Evolutionary conservation across 1,140 invertebrate species (phyloP), one percentile per base, ranked within the genome.

Genomic region (Forficula auricularia): DNA sequence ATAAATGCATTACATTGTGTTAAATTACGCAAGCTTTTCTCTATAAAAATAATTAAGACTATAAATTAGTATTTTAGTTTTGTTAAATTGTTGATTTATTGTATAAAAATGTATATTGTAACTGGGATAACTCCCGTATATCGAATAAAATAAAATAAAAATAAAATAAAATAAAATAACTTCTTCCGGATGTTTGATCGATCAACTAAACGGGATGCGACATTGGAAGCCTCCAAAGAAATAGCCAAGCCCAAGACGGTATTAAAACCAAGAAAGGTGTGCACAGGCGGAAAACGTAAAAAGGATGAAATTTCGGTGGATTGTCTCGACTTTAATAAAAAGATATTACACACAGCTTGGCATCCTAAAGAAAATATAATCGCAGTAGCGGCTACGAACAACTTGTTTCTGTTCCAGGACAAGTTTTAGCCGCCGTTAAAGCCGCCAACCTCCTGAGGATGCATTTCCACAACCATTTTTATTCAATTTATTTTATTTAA

Each of bases 221-320:
- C 75, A 18, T 57, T 77, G 43, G 76, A 80, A 56, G 76, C 77
- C 14, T 71, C 72, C 43, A 62, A 74, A 50, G 57, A 98, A 75
- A 59, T 77, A 79, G 66, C 92, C 79, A 83, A 86, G 60, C 88
- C 90, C 52, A 82, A 86, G 62, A 92, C 88, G 52, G 75, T 92
- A 56, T 70, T 97, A 42, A 90, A 92, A 62, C 87, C 89, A 50
- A 74, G 86, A 49, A 87, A 89, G 66, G 84, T 90, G 48, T 85
- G 82, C 62, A 81, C 83, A 50, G 84, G 84, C 49, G 84, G 85
- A 45, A 96, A 95, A 71, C 76, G 92, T 58, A 96, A 97, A 72
- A 97, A 98, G 65, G 94, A 98, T 65, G 95, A 98, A 64, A 97
- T 98, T 57, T 92, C 84, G 65, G 91, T 97, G 27, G 95, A 98